Evolutionary conservation across 1,140 invertebrate genomes (phyloP).

Genomic region (Cotesia chilonis): DNA sequence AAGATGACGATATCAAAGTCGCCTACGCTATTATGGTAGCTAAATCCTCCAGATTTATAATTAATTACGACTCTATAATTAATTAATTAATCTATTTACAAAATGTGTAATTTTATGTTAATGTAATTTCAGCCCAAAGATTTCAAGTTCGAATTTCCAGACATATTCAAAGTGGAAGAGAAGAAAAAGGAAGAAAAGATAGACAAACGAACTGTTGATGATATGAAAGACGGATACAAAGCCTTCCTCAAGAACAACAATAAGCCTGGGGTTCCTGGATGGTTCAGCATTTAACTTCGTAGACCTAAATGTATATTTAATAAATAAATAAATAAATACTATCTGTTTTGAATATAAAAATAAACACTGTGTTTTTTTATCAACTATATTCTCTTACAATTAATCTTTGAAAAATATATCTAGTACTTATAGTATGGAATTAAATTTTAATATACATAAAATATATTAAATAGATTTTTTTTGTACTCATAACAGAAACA

Average conservation of each 20-base stretch:
- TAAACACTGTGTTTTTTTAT: not conserved
- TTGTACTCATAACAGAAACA: too few relatives aligned
- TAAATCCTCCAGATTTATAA: constrained; percentile 32
- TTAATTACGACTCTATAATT: too few relatives aligned
- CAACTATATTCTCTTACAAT: not conserved
- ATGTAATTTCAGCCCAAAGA: constrained; percentile 64
- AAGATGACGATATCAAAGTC: constrained; percentile 85
- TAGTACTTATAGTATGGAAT: too few relatives aligned
- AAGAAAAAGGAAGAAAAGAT: constrained; percentile 58
- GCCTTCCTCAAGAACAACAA: constrained; percentile 65
- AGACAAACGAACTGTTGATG: constrained; percentile 64
- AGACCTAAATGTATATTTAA: constrained; percentile 30
- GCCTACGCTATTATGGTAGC: constrained; percentile 84
- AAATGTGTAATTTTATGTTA: too few relatives aligned
- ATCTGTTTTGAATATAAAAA: constrained; percentile 8
- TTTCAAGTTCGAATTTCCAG: constrained; percentile 69
- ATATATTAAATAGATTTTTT: too few relatives aligned
- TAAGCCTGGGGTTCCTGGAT: constrained; percentile 68
- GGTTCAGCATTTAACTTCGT: constrained; percentile 68
- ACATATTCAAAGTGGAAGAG: constrained; percentile 61
- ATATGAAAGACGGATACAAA: constrained; percentile 62
- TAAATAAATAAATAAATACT: constrained; percentile 23
- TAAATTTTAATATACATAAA: too few relatives aligned
- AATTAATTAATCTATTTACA: too few relatives aligned
- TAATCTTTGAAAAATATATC: too few relatives aligned